Conservation (phyloP, 2,113 vertebrate species). For the Charadrius vociferus region DNA sequence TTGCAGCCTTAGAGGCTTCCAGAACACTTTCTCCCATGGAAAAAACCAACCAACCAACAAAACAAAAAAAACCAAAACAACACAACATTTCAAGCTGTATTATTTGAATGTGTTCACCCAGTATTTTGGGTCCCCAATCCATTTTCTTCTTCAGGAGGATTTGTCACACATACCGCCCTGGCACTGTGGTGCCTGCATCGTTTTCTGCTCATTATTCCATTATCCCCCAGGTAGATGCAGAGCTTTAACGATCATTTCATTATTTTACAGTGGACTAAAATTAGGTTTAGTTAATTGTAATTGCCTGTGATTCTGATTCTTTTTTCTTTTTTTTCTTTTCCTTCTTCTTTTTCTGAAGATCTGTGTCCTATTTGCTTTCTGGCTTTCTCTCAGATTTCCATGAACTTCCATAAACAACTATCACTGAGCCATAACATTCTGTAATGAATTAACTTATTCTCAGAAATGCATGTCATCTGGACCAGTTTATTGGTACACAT, state of each 20-base stretch:
- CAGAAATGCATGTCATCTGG: not conserved
- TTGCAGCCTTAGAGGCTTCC: not conserved
- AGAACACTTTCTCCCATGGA: not conserved
- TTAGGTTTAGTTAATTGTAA: not conserved
- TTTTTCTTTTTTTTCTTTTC: not conserved
- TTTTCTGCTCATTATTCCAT: not conserved
- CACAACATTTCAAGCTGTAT: not conserved
- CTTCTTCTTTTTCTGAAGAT: not conserved
- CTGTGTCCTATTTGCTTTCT: not conserved
- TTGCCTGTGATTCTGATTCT: not conserved
- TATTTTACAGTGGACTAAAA: not conserved
- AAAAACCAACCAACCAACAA: no score
- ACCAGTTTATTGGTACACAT: not conserved
- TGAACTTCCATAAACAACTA: not conserved
- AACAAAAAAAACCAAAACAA: not conserved
- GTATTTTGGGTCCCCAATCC: not conserved
- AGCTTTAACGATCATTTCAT: constrained; percentile 22
- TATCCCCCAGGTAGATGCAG: not conserved
- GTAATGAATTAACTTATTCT: constrained; percentile 10
- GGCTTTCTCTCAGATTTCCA: not conserved
- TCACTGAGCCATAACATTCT: not conserved
- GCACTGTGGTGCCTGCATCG: rapidly evolving
- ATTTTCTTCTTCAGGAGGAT: not conserved
- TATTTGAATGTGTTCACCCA: not conserved
- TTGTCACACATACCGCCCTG: not conserved